Evolutionary conservation across 2,888 invertebrate genomes (phyloP), one percentile per base, ranked within the genome.

Genomic region (Opisthograptis luteolata): DNA sequence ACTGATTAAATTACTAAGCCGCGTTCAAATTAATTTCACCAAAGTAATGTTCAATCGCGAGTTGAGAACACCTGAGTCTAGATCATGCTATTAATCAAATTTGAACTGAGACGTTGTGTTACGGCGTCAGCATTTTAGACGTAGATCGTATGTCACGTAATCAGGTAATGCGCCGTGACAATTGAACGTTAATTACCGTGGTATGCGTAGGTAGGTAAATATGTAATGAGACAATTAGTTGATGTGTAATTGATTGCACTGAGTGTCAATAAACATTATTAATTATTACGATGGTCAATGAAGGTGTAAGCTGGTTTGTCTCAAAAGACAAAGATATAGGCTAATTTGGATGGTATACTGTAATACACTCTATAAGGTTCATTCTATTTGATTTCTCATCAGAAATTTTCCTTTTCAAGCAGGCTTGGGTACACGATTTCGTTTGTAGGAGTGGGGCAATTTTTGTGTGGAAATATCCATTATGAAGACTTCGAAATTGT

Each of bases 31-130:
- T 48, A 48, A 41, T 41, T 28, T 34, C n/a, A 15, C n/a, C 13
- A 5, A 14, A 40, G 34, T 27, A 36, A 20, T 47, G 27, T 24
- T 41, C 35, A 30, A 41, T 41, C 41, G 34, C 25, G 5, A 28
- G 17, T 34, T 34, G 14, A n/a, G 17, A 41, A 9, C 41, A 48
- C 41, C 47, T 48, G 47, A 48, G 47, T 41, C 35, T 41, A 48
- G 41, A 34, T 41, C 41, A 19, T 13, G 14, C 6, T 30, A 41
- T 48, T 48, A 35, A 48, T 48, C 47, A 41, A 36, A 36, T 20
- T 19, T 17, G 15, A n/a, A 24, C 10, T 14, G 15, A 20, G 28
- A 22, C 39, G n/a, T n/a, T n/a, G n/a, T n/a, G n/a, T n/a, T n/a
- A n/a, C n/a, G n/a, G n/a, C n/a, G n/a, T n/a, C n/a, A n/a, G 48